Evolutionary conservation across 1,140 invertebrate genomes (phyloP).

Genomic region (Cotesia vestalis): DNA sequence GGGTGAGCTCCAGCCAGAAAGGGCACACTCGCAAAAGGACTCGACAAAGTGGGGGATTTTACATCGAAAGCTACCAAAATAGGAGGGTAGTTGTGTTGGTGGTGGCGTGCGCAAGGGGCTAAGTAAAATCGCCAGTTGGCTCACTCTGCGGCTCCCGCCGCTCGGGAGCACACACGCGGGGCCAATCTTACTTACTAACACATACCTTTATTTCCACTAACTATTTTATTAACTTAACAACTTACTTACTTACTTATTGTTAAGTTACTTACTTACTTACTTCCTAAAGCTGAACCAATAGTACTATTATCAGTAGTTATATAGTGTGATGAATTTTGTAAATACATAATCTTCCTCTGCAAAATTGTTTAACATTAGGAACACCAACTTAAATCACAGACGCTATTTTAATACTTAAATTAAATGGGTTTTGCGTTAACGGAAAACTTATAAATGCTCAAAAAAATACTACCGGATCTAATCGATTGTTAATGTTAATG

Average conservation of each 20-base stretch:
- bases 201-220: conserved; percentile 23
- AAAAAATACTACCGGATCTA: too few relatives aligned
- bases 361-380: too few relatives aligned
- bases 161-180: conserved; percentile 68
- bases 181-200: conserved; percentile 49
- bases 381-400: too few relatives aligned
- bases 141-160: conserved; percentile 68
- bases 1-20: conserved; percentile 23
- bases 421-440: too few relatives aligned
- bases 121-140: conserved; percentile 54
- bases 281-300: too few relatives aligned
- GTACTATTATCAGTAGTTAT: too few relatives aligned
- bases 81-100: conserved; percentile 27
- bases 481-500: too few relatives aligned
- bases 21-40: background rate
- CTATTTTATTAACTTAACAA: conserved; percentile 30
- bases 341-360: too few relatives aligned
- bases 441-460: too few relatives aligned
- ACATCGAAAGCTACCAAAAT: conserved; percentile 32
- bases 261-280: too few relatives aligned
- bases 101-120: conserved; percentile 45
- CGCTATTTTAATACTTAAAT: too few relatives aligned
- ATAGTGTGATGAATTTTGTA: too few relatives aligned
- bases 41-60: conserved; percentile 18
- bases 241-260: conserved; percentile 1